Conservation (phyloP, 2,797 vertebrate species). For the Brotula barbata region DNA sequence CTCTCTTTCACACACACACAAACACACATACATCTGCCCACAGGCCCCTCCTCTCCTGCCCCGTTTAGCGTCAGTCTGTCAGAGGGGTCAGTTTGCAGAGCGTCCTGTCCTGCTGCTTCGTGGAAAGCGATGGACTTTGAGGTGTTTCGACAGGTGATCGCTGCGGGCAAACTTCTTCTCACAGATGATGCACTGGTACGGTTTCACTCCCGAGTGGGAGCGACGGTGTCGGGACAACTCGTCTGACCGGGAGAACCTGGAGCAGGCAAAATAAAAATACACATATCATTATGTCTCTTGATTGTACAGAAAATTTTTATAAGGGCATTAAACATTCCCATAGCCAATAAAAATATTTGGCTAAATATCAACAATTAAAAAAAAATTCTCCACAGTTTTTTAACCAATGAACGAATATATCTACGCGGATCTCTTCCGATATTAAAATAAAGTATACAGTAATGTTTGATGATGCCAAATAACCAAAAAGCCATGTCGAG, state of each 20-base stretch:
- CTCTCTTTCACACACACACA: slow-evolving; percentile 3
- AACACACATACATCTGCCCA: not conserved
- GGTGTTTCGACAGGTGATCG: slow-evolving; percentile 95
- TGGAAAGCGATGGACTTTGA: slow-evolving; percentile 97
- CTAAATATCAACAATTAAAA: not conserved
- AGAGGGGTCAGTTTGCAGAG: slow-evolving; percentile 82
- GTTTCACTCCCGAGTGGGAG: slow-evolving; percentile 94
- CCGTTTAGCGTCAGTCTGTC: slow-evolving; percentile 52
- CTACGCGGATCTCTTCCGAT: not conserved
- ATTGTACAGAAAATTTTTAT: too few species aligned
- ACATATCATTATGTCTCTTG: not conserved
- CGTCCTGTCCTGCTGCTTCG: slow-evolving; percentile 88
- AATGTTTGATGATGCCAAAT: slow-evolving; percentile 23
- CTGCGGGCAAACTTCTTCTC: slow-evolving; percentile 97
- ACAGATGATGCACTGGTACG: slow-evolving; percentile 92
- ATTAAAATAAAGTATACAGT: slow-evolving; percentile 15
- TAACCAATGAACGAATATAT: not conserved
- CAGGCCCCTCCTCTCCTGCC: not conserved
- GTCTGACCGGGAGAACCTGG: slow-evolving; percentile 94
- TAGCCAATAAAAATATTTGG: not conserved
- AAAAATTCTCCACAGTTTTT: not conserved
- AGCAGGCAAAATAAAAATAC: not conserved
- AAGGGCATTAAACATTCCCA: too few species aligned
- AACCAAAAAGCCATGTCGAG: slow-evolving; percentile 22
- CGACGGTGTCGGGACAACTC: slow-evolving; percentile 93